Percentiles rank a stretch among this genome's conserved stretches.
These are phyloP conservation scores for Ornithorhynchus anatinus DNA, from an alignment of 2,113 vertebrate species.

Conservation along the genomic window DNA sequence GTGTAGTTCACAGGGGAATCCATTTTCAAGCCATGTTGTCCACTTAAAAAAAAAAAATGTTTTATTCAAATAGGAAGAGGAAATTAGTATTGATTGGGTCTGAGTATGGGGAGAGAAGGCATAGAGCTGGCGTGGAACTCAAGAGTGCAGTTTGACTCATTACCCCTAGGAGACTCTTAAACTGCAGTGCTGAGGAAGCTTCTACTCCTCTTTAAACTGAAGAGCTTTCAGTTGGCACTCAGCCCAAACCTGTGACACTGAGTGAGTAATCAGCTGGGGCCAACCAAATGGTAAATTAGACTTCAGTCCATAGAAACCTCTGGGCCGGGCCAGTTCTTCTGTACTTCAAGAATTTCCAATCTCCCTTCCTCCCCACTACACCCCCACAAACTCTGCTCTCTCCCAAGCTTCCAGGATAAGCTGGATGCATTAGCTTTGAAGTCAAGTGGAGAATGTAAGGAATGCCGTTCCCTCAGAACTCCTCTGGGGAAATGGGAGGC, in stretches of 20 bases:
- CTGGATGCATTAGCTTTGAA: background rate
- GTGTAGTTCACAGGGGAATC: background rate
- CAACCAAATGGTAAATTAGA: too few species aligned
- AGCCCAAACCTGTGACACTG: background rate
- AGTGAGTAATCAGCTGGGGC: background rate
- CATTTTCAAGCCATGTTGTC: background rate
- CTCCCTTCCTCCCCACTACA: too few species aligned
- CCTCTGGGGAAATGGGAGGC: background rate
- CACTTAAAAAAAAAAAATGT: background rate
- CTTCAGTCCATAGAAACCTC: background rate
- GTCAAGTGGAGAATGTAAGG: background rate
- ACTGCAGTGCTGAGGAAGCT: background rate
- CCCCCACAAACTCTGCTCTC: conserved; percentile 3
- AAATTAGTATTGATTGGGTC: background rate
- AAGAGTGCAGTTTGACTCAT: background rate
- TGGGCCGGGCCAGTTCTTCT: background rate
- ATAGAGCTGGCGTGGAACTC: background rate
- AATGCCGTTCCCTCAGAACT: background rate
- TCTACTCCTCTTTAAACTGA: background rate
- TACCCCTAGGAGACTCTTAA: background rate
- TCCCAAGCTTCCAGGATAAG: conserved; percentile 7
- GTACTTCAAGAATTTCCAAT: background rate
- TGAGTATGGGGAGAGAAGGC: background rate
- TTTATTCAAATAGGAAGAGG: background rate
- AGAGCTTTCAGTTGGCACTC: background rate